phyloP scores from a whole-genome alignment of 2,888 invertebrate species.

The Orthosia incerta region DNA sequence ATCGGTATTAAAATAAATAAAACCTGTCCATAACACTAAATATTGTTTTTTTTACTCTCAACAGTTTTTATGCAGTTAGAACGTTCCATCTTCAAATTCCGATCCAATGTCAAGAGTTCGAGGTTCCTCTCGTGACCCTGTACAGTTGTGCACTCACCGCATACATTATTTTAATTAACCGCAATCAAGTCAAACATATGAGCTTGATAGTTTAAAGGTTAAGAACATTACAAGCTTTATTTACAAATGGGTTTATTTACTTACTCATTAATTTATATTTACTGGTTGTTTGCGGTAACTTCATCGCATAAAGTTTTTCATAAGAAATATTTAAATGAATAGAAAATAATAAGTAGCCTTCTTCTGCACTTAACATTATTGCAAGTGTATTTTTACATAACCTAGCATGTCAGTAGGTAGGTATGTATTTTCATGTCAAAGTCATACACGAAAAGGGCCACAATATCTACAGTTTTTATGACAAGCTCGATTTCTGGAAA shows the following conservation, averaged over 20 bases:
- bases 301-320: neutral
- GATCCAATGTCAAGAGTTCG: constrained; percentile 58
- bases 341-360: neutral
- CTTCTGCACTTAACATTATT: neutral
- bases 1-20: neutral
- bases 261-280: constrained; percentile 1
- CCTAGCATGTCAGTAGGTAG: neutral
- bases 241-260: constrained; percentile 7
- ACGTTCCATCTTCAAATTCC: constrained; percentile 32
- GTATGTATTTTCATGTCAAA: neutral
- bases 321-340: neutral
- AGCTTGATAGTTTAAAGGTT: constrained; percentile 48
- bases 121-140: constrained; percentile 41
- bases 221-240: constrained; percentile 22
- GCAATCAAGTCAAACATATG: constrained; percentile 43
- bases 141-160: constrained; percentile 36
- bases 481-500: neutral
- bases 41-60: neutral
- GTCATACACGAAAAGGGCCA: too few relatives aligned
- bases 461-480: neutral
- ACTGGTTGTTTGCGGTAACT: neutral
- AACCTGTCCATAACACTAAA: neutral
- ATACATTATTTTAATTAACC: constrained; percentile 51
- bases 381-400: neutral
- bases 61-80: neutral